A percentile compares a stretch with the other conserved stretches of the same genome.
phyloP scores from a whole-genome alignment of 2,888 invertebrate genomes.

The Imbricaverruca yamaguchii region DNA sequence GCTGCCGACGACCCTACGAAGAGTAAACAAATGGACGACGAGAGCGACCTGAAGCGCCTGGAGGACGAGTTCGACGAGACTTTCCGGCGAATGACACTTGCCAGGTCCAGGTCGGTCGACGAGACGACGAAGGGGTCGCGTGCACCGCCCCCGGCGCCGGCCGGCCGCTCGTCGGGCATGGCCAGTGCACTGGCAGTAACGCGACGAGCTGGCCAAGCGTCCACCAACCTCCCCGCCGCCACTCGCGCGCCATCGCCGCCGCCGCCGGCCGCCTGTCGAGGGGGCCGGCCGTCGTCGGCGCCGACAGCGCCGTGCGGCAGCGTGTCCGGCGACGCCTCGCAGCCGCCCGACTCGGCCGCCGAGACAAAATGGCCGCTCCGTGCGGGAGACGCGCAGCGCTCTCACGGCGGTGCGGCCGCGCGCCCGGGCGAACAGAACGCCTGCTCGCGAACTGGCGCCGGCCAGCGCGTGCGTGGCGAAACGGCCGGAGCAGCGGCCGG shows the following conservation, averaged over 20 bases:
- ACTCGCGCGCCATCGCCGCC: background rate
- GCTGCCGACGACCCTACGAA: background rate
- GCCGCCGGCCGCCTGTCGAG: background rate
- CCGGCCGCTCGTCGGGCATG: too few species aligned
- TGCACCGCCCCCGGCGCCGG: background rate
- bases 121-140: background rate
- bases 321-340: background rate
- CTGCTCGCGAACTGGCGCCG: too few species aligned
- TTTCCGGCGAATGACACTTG: background rate
- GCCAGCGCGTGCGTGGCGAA: too few species aligned
- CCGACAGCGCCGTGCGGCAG: background rate
- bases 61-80: background rate
- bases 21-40: background rate
- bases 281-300: background rate
- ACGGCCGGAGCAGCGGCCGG: too few species aligned
- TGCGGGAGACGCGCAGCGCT: background rate
- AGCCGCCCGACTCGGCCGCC: background rate
- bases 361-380: background rate
- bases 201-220: background rate
- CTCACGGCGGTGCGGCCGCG: background rate
- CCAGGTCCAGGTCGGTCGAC: background rate
- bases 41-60: background rate
- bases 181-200: background rate
- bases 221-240: background rate
- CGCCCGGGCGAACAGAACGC: background rate